A percentile compares a stretch with the other conserved stretches of the same genome.
Conservation (phyloP, 2,888 invertebrate species). For the Phasia obesa region DNA sequence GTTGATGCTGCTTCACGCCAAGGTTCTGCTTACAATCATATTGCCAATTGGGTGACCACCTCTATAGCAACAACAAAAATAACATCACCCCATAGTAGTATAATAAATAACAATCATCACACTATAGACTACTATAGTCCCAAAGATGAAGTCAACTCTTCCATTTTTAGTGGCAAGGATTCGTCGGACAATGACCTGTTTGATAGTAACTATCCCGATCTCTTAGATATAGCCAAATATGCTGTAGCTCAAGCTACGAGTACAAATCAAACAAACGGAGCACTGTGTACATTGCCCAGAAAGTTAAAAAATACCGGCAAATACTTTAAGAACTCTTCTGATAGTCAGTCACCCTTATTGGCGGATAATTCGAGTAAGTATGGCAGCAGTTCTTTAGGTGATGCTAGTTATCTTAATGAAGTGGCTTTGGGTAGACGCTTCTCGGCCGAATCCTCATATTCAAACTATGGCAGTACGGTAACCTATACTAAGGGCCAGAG, state of each 20-base stretch:
- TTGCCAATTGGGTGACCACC: conserved; percentile 78
- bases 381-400: conserved; percentile 87
- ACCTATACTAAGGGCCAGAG: conserved; percentile 82
- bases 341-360: conserved; percentile 89
- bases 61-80: conserved; percentile 79
- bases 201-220: conserved; percentile 81
- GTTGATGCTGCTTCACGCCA: conserved; percentile 81
- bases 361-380: conserved; percentile 86
- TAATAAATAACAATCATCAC: conserved; percentile 56
- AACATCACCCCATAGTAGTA: conserved; percentile 77
- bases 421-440: conserved; percentile 82
- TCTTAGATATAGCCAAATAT: conserved; percentile 81
- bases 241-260: conserved; percentile 78
- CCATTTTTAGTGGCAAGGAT: conserved; percentile 79
- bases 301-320: conserved; percentile 80
- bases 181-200: conserved; percentile 82
- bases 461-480: conserved; percentile 77
- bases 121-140: conserved; percentile 48
- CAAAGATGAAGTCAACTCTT: conserved; percentile 78
- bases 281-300: conserved; percentile 87
- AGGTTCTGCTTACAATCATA: conserved; percentile 73
- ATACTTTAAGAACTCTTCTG: conserved; percentile 83
- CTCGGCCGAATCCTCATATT: conserved; percentile 83
- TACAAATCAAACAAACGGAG: conserved; percentile 61
- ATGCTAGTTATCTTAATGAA: conserved; percentile 85